phyloP scores from a whole-genome alignment of 2,888 invertebrate genomes.

The Chirona hameri region DNA sequence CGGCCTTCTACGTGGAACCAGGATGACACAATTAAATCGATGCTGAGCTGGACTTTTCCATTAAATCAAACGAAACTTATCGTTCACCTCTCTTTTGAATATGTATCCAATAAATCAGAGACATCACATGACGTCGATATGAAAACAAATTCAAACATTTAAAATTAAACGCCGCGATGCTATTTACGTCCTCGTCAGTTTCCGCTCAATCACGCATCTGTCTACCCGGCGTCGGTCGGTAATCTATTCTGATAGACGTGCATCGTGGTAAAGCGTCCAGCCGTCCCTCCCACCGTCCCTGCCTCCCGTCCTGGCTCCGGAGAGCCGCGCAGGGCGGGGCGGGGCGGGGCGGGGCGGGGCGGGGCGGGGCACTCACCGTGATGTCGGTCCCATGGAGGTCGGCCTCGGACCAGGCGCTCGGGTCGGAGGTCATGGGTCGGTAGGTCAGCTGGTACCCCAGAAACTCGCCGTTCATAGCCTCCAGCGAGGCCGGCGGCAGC shows the following conservation, averaged over 20 bases:
- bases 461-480: slow-evolving; percentile 28
- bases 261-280: not conserved
- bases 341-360: too few relatives aligned
- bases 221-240: not conserved
- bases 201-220: not conserved
- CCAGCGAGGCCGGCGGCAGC: not conserved
- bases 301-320: not conserved
- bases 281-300: not conserved
- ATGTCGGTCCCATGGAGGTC: not conserved
- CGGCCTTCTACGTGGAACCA: not conserved
- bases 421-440: not conserved
- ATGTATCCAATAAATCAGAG: too few relatives aligned
- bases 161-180: not conserved
- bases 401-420: not conserved
- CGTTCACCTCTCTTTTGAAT: not conserved
- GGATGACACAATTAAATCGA: not conserved
- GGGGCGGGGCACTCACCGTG: slow-evolving; percentile 3
- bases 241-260: not conserved
- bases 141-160: not conserved
- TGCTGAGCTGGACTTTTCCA: too few relatives aligned
- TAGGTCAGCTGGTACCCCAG: slow-evolving; percentile 30
- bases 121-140: too few relatives aligned
- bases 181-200: not conserved
- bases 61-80: not conserved
- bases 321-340: not conserved